Evolutionary conservation across 64 coral and sea anemone species (phyloP).

Genomic region (Cladopsammia gracilis): DNA sequence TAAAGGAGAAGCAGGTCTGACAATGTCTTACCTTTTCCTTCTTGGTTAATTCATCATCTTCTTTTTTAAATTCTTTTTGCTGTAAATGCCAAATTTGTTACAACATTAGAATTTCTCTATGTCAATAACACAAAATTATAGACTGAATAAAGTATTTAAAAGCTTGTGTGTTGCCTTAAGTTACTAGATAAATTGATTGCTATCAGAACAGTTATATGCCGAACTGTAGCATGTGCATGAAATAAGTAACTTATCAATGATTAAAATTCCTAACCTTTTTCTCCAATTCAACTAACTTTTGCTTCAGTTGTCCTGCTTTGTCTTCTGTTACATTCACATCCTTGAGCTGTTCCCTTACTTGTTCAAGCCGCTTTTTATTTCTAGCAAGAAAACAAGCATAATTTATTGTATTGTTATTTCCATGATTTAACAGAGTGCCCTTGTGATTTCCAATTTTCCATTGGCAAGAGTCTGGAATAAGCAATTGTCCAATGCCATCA

Average conservation of each 20-base stretch:
- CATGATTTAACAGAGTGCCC: no score
- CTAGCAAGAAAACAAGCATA: conserved; percentile 57
- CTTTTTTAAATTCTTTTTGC: conserved; percentile 63
- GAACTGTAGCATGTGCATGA: no score
- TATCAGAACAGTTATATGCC: background rate
- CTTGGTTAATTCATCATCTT: conserved; percentile 68
- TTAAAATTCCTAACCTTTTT: conserved; percentile 60
- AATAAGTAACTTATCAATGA: no score
- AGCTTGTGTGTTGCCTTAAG: no score
- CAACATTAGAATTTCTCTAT: background rate
- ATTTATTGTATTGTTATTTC: no score
- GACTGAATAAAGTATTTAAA: background rate
- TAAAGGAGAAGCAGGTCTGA: background rate
- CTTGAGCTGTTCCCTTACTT: conserved; percentile 74
- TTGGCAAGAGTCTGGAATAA: no score
- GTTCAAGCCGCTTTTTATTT: conserved; percentile 67
- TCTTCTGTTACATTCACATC: conserved; percentile 46
- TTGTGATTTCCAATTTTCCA: no score
- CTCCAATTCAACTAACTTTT: conserved; percentile 62
- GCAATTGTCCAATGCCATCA: no score
- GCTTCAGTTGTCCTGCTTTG: conserved; percentile 23
- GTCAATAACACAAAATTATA: background rate
- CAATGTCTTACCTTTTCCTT: conserved; percentile 67
- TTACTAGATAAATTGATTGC: no score
- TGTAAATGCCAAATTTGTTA: background rate